phyloP scores from a whole-genome alignment of 2,113 vertebrate species.

The Noturus placidus region DNA sequence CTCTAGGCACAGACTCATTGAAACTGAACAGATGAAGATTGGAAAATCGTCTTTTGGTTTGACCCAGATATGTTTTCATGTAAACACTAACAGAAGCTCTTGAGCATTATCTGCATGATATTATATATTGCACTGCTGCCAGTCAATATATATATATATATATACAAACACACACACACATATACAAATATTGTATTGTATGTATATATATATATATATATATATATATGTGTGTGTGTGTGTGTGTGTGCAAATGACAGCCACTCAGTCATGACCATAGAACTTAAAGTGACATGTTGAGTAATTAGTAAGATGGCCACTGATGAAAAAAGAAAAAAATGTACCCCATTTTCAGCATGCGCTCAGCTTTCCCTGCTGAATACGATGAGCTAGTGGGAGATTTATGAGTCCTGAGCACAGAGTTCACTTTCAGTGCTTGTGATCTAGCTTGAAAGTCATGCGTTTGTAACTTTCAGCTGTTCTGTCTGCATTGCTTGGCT shows the following conservation, averaged over 20 bases:
- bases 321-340: slow-evolving; percentile 7
- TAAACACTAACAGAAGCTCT: not conserved
- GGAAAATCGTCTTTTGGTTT: not conserved
- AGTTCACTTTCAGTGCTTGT: slow-evolving; percentile 49
- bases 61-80: not conserved
- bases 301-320: slow-evolving; percentile 48
- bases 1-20: not conserved
- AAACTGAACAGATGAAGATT: not conserved
- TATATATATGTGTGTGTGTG: not conserved
- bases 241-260: slow-evolving; percentile 33
- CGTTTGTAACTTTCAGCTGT: slow-evolving; percentile 53
- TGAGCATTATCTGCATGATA: not conserved
- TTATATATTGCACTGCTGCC: not conserved
- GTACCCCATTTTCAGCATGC: slow-evolving; percentile 22
- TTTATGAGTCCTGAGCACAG: slow-evolving; percentile 46
- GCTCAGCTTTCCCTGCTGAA: slow-evolving; percentile 43
- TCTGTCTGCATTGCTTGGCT: slow-evolving; percentile 45
- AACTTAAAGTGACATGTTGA: slow-evolving; percentile 38
- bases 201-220: too few species aligned
- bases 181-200: too few species aligned
- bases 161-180: too few species aligned
- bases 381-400: slow-evolving; percentile 31
- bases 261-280: slow-evolving; percentile 39
- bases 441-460: slow-evolving; percentile 50
- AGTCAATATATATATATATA: too few species aligned